Conservation (phyloP, 1,140 invertebrate species). For the Drosophila jambulina region DNA sequence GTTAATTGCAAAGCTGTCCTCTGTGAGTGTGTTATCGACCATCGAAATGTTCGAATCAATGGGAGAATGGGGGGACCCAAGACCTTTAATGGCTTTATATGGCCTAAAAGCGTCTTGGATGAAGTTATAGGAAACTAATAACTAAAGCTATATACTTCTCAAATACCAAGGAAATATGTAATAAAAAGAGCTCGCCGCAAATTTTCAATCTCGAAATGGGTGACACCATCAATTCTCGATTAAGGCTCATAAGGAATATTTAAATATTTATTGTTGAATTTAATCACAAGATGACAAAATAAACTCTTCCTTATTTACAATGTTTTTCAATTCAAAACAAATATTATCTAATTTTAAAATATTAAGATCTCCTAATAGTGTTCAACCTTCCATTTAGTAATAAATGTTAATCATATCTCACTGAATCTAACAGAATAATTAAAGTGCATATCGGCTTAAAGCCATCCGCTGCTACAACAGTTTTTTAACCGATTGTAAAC, state of each 20-base stretch:
- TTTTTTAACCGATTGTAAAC: conserved; percentile 26
- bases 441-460: conserved; percentile 3
- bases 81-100: background rate
- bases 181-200: background rate
- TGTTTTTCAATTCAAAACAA: background rate
- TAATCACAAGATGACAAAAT: background rate
- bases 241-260: background rate
- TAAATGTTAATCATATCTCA: conserved; percentile 1
- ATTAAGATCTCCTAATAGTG: background rate
- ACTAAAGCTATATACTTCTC: background rate
- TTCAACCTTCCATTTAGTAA: background rate
- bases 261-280: too few species aligned
- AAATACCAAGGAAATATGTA: background rate
- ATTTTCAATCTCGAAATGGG: background rate
- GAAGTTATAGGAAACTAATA: background rate
- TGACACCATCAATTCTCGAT: too few species aligned
- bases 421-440: conserved; percentile 8
- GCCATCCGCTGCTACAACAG: conserved; percentile 6
- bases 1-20: conserved; percentile 66
- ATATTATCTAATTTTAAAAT: background rate
- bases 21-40: conserved; percentile 40
- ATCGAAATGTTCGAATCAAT: conserved; percentile 15
- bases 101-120: background rate
- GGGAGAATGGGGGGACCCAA: too few species aligned
- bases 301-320: background rate